A percentile compares a stretch with the other conserved stretches of the same genome.
Conservation (phyloP, 2,888 invertebrate genomes). For the Eupithecia vulgata region DNA sequence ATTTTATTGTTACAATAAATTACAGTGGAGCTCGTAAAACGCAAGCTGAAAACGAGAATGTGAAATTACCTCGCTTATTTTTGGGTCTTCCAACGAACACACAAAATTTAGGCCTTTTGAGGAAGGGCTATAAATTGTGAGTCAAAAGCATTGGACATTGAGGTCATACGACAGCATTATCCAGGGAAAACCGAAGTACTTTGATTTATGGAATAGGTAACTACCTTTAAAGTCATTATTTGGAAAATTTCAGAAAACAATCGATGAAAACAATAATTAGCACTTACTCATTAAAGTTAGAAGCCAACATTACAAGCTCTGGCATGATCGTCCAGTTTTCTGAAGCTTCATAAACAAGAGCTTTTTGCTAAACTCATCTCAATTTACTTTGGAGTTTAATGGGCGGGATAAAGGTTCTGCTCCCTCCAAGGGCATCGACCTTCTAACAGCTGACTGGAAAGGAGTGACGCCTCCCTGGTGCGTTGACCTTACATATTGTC, state of each 20-base stretch:
- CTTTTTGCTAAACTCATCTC: conserved; percentile 43
- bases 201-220: not conserved
- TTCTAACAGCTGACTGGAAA: conserved; percentile 72
- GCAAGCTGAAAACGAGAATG: conserved; percentile 38
- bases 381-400: conserved; percentile 50
- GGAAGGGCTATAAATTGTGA: not conserved
- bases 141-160: not conserved
- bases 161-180: not conserved
- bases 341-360: conserved; percentile 31
- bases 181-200: not conserved
- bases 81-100: conserved; percentile 23
- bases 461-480: conserved; percentile 62
- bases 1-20: conserved; percentile 45
- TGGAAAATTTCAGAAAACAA: not conserved
- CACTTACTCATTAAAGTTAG: not conserved
- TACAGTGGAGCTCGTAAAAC: conserved; percentile 41
- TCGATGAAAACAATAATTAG: not conserved
- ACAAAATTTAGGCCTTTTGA: conserved; percentile 2
- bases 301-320: not conserved
- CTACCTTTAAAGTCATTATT: not conserved
- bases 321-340: not conserved
- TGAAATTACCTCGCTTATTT: conserved; percentile 33
- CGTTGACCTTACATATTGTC: conserved; percentile 57
- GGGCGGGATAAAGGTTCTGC: conserved; percentile 46
- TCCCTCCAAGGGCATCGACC: conserved; percentile 65